Evolutionary conservation across 1,140 invertebrate species (phyloP).

Genomic region (Neodiprion pinetum): DNA sequence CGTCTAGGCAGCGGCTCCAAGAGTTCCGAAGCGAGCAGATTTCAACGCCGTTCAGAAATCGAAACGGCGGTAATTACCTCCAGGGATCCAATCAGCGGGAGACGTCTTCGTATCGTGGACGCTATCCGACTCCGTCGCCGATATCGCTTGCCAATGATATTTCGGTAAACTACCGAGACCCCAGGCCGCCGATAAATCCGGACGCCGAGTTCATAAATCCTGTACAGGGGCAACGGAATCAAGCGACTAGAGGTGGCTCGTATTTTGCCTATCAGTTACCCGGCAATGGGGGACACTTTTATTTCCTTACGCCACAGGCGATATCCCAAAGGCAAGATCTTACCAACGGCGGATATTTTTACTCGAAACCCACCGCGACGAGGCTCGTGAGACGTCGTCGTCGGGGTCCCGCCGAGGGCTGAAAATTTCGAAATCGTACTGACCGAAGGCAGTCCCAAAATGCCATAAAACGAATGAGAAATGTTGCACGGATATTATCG

Average conservation of each 20-base stretch:
- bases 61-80: constrained; percentile 36
- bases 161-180: constrained; percentile 63
- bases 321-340: constrained; percentile 55
- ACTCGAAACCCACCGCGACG: constrained; percentile 54
- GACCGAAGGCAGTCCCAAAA: constrained; percentile 29
- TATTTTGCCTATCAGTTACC: constrained; percentile 74
- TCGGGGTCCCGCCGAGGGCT: constrained; percentile 36
- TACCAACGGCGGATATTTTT: constrained; percentile 48
- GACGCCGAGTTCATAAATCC: constrained; percentile 62
- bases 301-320: constrained; percentile 76
- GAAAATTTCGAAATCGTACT: constrained; percentile 26
- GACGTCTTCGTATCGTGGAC: constrained; percentile 18
- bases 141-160: constrained; percentile 58
- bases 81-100: constrained; percentile 35
- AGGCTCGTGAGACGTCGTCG: constrained; percentile 60
- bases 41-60: constrained; percentile 1
- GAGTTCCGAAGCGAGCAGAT: not conserved
- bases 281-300: constrained; percentile 74
- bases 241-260: constrained; percentile 55
- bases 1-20: constrained; percentile 35
- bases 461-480: constrained; percentile 36
- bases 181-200: constrained; percentile 61
- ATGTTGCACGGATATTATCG: constrained; percentile 1
- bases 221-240: constrained; percentile 23
- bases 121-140: constrained; percentile 34